Base-by-base conservation (phyloP, 2,797 vertebrate genomes). In the Manis javanica region DNA sequence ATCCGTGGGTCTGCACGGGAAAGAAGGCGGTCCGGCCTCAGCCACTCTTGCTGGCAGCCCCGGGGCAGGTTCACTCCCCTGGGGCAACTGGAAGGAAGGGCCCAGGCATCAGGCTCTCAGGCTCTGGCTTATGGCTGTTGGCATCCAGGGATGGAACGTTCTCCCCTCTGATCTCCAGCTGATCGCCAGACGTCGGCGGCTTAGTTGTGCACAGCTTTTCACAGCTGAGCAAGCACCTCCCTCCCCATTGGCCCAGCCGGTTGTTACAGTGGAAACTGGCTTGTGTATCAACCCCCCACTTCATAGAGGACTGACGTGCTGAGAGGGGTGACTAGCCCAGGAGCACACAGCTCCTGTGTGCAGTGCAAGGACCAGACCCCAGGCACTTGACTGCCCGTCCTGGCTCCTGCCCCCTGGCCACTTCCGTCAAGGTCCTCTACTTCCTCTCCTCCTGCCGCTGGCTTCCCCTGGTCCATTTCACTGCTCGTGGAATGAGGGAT, bases 51-150 rank as follows among this genome's bases (percentile, higher is more conserved):
- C 12, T 55, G 46, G 15, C 15, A 59, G 57, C 78, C 57, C 37
- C 0, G 0, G 2, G n/a, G 68, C 61, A 3, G 0, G 15, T 63
- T 57, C 21, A 8, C 18, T 71, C 71, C 31, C 6, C 10, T 39
- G 23, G 26, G 39, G 19, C 26, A 3, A 49, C 29, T 34, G 24
- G 18, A 14, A 71, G 26, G 69, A 71, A 69, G 26, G n/a, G n/a
- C 15, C 53, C 34, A 1, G 31, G 71, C 64, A 39, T 24, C 26
- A 13, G 39, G 6, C 18, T 8, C 5, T 5, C 31, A 39, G 9
- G 15, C 19, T 95, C 51, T 18, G 19, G 24, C n/a, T 55, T 53
- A 5, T 77, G 78, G 46, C 16, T 71, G 16, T 31, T 39, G 57
- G 24, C 23, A 39, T 29, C 42, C 74, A 7, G 2, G 46, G 34